These are phyloP conservation scores for Cryptocephalus primarius DNA, from an alignment of 2,888 invertebrate genomes.

Conservation along the genomic window DNA sequence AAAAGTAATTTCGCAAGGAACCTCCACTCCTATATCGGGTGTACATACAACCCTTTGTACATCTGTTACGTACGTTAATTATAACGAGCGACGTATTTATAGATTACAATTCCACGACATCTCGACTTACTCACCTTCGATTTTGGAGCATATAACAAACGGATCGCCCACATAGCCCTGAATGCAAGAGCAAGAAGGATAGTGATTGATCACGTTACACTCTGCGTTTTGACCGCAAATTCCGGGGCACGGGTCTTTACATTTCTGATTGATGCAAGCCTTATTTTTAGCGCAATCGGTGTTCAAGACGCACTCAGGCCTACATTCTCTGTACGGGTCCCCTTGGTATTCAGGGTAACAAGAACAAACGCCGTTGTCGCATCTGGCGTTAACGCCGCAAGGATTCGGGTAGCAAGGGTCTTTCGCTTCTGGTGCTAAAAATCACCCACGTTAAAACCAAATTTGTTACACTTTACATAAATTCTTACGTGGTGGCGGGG, in stretches of 20 bases:
- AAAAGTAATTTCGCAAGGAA: too few species aligned
- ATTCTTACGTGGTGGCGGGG: conserved; percentile 21
- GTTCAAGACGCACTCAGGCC: conserved; percentile 63
- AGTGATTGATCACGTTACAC: conserved; percentile 60
- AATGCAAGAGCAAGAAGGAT: conserved; percentile 57
- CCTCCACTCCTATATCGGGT: too few species aligned
- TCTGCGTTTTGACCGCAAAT: conserved; percentile 63
- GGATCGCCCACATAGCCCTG: conserved; percentile 66
- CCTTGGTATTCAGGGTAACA: conserved; percentile 68
- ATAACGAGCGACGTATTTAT: too few species aligned
- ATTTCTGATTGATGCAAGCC: conserved; percentile 62
- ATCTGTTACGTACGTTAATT: too few species aligned
- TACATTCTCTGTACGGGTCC: conserved; percentile 61
- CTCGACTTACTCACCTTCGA: conserved; percentile 31
- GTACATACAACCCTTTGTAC: too few species aligned
- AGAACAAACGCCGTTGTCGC: conserved; percentile 61
- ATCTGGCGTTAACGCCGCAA: conserved; percentile 68
- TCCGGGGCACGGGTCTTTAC: conserved; percentile 67
- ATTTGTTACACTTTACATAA: background rate
- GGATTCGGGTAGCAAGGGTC: conserved; percentile 56
- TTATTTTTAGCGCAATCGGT: conserved; percentile 57
- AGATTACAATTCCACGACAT: too few species aligned
- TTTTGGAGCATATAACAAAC: conserved; percentile 41
- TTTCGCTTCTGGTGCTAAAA: conserved; percentile 33
- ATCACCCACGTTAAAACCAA: background rate